phyloP scores from a whole-genome alignment of 2,888 invertebrate genomes.

The Julus scanicus region DNA sequence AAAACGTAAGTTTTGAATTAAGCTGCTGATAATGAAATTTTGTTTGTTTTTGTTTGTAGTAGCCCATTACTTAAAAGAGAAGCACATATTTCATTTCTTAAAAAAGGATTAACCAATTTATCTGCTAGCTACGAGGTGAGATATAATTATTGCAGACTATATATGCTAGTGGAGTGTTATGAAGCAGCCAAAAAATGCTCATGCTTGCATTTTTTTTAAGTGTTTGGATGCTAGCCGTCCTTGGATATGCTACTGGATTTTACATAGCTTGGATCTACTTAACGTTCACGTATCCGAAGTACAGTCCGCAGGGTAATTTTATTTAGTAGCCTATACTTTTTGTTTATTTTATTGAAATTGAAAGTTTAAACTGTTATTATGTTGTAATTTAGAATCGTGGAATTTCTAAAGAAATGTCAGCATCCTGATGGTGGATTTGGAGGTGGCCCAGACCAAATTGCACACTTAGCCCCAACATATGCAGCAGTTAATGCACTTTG shows the following conservation, averaged over 20 bases:
- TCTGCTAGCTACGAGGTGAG: slow-evolving; percentile 76
- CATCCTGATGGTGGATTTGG: slow-evolving; percentile 83
- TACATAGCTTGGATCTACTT: slow-evolving; percentile 87
- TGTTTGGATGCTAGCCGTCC: slow-evolving; percentile 93
- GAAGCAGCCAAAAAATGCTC: too few species aligned
- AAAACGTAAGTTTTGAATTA: too few species aligned
- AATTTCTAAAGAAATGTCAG: slow-evolving; percentile 73
- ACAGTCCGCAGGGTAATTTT: slow-evolving; percentile 63
- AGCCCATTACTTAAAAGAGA: slow-evolving; percentile 72
- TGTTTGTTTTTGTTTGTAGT: slow-evolving; percentile 39
- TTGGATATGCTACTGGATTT: slow-evolving; percentile 97
- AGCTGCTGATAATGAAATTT: too few species aligned
- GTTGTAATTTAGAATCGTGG: slow-evolving; percentile 51
- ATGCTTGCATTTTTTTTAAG: slow-evolving; percentile 65
- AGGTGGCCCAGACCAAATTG: slow-evolving; percentile 85
- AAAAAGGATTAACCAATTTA: slow-evolving; percentile 75
- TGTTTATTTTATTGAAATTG: slow-evolving; percentile 4
- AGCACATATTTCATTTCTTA: slow-evolving; percentile 75
- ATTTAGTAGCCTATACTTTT: neutral
- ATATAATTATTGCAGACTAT: neutral
- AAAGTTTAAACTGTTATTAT: slow-evolving; percentile 18
- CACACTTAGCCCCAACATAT: slow-evolving; percentile 97
- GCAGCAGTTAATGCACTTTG: slow-evolving; percentile 94
- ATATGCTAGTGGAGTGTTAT: slow-evolving; percentile 1
- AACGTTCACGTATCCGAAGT: slow-evolving; percentile 73